Evolutionary conservation across 2,113 vertebrate genomes (phyloP), one percentile per base, ranked within the genome.

Genomic region (Vulpes vulpes): DNA sequence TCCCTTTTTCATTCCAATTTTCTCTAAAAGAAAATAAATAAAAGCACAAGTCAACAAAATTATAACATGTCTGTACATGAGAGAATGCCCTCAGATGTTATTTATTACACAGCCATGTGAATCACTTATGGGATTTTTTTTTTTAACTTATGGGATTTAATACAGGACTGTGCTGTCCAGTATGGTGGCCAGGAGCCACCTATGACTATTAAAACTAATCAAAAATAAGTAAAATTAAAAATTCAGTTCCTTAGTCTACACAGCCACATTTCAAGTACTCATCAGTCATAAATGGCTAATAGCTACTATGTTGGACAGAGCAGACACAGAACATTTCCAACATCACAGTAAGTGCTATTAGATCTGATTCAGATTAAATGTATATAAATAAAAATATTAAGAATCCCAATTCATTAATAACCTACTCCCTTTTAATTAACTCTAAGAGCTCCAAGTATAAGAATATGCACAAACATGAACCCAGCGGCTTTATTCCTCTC

Each of bases 1-100:
- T 76, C n/a, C 20, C 51, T 35, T 60, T 93, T 92, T 74, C 74
- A 93, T 81, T 81, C 35, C 67, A 95, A 83, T 32, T 65, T 90
- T 74, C 80, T 71, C 84, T 79, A 64, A 89, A 92, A 97, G 10
- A 53, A 97, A 91, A 86, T 55, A 8, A 49, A 82, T 19, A 65
- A 87, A 81, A 95, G 30, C 15, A 67, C 27, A 25, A 2, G 5
- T 53, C 79, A 74, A 55, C 55, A 71, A 65, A 88, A 89, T 60
- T 82, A 25, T 15, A 87, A 74, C 49, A 94, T 49, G 8, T 14
- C 38, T 80, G 3, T 19, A 38, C 7, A 4, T 14, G 7, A 60
- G 5, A 84, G 25, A 60, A 78, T 17, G 4, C 3, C 8, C 38
- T 67, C 51, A 57, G n/a, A 65, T 23, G 14, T 62, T 74, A 73